Evolutionary conservation across 2,113 vertebrate genomes (phyloP).

Genomic region (Panthera uncia): DNA sequence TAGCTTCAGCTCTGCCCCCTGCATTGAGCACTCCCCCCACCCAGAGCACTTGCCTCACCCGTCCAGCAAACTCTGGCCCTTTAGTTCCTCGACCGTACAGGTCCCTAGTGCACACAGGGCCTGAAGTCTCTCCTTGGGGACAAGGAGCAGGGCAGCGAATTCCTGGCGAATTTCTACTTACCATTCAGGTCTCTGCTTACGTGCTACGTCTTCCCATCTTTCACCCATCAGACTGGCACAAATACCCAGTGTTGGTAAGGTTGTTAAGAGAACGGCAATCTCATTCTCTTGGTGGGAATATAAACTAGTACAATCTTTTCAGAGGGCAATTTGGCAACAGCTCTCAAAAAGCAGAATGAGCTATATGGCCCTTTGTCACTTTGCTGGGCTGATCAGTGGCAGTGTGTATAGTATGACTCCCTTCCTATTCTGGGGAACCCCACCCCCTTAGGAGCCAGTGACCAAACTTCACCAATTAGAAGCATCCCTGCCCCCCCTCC

Average conservation of each 20-base stretch:
- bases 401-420: not conserved
- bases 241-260: not conserved
- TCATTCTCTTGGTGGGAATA: not conserved
- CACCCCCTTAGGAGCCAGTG: not conserved
- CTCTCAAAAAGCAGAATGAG: conserved; percentile 32
- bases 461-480: not conserved
- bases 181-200: not conserved
- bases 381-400: not conserved
- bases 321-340: not conserved
- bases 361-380: not conserved
- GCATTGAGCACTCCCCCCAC: not conserved
- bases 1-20: not conserved
- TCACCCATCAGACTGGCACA: not conserved
- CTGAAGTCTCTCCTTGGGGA: not conserved
- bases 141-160: not conserved
- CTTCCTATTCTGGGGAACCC: not conserved
- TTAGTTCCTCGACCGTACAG: not conserved
- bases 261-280: not conserved
- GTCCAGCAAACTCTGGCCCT: not conserved
- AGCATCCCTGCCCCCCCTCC: not conserved
- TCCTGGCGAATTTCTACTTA: not conserved
- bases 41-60: not conserved
- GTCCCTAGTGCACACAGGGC: not conserved
- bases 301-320: not conserved
- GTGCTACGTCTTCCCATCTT: not conserved